Evolutionary conservation across 2,797 vertebrate genomes (phyloP).

Genomic region (Argentina silus): DNA sequence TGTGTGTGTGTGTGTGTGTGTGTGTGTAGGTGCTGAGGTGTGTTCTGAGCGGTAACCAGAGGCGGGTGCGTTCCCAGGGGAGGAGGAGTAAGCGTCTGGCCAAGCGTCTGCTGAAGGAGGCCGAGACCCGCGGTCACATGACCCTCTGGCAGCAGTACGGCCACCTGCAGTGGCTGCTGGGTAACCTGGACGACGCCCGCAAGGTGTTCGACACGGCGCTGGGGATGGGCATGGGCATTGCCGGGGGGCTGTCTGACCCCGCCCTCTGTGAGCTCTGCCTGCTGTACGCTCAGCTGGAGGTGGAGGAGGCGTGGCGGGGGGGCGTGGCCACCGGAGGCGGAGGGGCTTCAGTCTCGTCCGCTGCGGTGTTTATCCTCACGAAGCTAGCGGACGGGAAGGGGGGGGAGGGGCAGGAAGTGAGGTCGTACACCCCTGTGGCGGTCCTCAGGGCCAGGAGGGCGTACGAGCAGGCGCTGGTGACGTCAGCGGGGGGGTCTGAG

Average conservation of each 20-base stretch:
- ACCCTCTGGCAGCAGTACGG: constrained; percentile 90
- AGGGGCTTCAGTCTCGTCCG: constrained; percentile 21
- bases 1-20: neutral
- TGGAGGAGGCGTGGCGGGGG: constrained; percentile 62
- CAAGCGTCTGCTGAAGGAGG: constrained; percentile 93
- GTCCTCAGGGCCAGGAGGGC: constrained; percentile 88
- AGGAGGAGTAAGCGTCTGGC: constrained; percentile 89
- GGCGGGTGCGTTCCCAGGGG: constrained; percentile 85
- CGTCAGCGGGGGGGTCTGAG: constrained; percentile 36
- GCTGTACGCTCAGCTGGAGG: constrained; percentile 89
- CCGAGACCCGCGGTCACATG: constrained; percentile 85
- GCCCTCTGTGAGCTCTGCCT: constrained; percentile 85
- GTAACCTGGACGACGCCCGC: constrained; percentile 87
- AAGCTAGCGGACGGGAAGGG: constrained; percentile 76
- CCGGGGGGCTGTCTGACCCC: constrained; percentile 71
- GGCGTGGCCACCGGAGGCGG: constrained; percentile 32
- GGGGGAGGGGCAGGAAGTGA: constrained; percentile 73
- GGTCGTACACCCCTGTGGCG: constrained; percentile 69
- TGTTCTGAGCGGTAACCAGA: constrained; percentile 82
- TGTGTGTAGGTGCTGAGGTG: constrained; percentile 82
- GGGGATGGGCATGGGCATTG: constrained; percentile 61
- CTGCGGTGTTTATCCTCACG: constrained; percentile 82
- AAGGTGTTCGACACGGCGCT: constrained; percentile 90
- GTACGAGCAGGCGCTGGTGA: constrained; percentile 80
- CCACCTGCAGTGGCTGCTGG: constrained; percentile 92